phyloP scores from a whole-genome alignment of 2,113 vertebrate genomes.

The Aegithalos caudatus region DNA sequence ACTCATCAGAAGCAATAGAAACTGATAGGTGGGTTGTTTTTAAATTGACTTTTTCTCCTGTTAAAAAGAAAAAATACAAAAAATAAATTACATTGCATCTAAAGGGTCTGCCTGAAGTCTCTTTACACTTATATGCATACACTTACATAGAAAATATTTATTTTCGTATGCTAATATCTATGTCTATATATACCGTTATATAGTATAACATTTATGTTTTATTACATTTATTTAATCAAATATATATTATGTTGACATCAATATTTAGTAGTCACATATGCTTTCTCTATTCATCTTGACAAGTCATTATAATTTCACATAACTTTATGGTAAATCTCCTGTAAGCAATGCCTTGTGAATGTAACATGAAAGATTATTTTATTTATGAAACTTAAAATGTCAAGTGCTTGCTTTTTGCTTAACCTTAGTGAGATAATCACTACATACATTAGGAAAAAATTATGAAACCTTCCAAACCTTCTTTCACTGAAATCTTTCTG shows the following conservation, averaged over 20 bases:
- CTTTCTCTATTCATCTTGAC: not conserved
- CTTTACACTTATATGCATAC: not conserved
- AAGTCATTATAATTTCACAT: not conserved
- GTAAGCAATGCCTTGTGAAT: not conserved
- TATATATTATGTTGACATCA: rapidly evolving
- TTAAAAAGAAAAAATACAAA: not conserved
- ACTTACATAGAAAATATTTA: not conserved
- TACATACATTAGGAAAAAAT: not conserved
- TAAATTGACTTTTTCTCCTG: not conserved
- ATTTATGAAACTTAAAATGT: not conserved
- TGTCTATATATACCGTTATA: not conserved
- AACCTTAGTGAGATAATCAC: not conserved
- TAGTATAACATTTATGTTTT: not conserved
- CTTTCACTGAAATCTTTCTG: not conserved
- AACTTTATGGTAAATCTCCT: not conserved
- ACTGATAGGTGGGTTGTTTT: not conserved
- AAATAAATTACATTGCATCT: not conserved
- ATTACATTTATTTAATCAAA: not conserved
- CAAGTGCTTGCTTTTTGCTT: not conserved
- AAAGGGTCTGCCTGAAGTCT: not conserved
- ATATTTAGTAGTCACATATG: not conserved
- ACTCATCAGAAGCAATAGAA: not conserved
- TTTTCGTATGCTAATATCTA: not conserved
- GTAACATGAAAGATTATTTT: not conserved
- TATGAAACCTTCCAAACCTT: not conserved